A percentile compares a stretch with the other conserved stretches of the same genome.
phyloP scores from a whole-genome alignment of 2,797 vertebrate genomes.

The Ataeniobius toweri region DNA sequence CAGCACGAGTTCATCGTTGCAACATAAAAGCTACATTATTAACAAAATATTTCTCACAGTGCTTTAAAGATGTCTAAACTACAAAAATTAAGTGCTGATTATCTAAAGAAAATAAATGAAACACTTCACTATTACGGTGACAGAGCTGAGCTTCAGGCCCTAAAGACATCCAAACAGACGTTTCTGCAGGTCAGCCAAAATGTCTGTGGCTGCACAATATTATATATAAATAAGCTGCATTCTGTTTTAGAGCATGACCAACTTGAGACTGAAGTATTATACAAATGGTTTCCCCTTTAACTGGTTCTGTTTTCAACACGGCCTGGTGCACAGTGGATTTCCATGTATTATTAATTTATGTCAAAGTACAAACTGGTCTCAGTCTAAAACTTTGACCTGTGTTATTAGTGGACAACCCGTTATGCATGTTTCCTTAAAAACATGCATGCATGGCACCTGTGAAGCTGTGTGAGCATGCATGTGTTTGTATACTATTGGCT shows the following conservation, averaged over 20 bases:
- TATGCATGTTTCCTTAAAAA: no score
- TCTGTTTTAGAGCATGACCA: neutral
- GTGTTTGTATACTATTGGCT: no score
- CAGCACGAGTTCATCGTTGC: conserved; percentile 5
- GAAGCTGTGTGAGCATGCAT: neutral
- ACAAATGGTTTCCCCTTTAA: neutral
- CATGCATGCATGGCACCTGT: neutral
- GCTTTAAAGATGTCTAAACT: conserved; percentile 32
- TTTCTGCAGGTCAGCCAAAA: neutral
- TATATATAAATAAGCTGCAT: neutral
- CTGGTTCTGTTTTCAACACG: neutral
- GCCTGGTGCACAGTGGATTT: neutral
- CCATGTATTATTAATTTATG: neutral
- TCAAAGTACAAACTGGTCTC: neutral
- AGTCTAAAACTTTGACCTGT: neutral
- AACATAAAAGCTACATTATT: conserved; percentile 14
- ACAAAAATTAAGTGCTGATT: conserved; percentile 43
- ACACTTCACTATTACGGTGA: neutral
- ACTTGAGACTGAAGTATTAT: no score
- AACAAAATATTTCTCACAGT: conserved; percentile 36
- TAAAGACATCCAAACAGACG: neutral
- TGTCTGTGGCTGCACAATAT: neutral
- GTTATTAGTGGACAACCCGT: no score
- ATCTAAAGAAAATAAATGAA: conserved; percentile 21
- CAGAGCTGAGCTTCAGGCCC: neutral